A percentile compares a stretch with the other conserved stretches of the same genome.
These are phyloP conservation scores for Antheraea yamamai DNA, from an alignment of 2,888 invertebrate genomes.

Conservation along the genomic window DNA sequence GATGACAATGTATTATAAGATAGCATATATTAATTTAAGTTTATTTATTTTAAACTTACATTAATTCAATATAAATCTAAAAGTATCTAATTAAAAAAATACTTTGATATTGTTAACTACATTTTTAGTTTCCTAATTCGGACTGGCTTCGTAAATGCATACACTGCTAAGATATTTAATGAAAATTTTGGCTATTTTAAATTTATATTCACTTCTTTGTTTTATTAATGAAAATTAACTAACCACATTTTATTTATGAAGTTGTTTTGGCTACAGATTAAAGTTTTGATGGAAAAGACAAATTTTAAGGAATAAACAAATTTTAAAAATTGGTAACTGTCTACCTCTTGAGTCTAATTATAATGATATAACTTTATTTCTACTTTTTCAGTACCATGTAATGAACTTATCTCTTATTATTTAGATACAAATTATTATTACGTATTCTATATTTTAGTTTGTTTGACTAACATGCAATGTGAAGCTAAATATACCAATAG, in stretches of 20 bases:
- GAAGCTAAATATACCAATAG: not conserved
- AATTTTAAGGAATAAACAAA: not conserved
- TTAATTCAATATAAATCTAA: not conserved
- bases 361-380: not conserved
- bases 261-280: not conserved
- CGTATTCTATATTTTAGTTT: not conserved
- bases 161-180: not conserved
- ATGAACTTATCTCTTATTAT: not conserved
- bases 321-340: not conserved
- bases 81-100: not conserved
- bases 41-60: not conserved
- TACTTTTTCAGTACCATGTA: not conserved
- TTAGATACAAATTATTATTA: constrained; percentile 2
- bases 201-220: not conserved
- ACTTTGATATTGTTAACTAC: not conserved
- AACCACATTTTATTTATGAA: not conserved
- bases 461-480: not conserved
- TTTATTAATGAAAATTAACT: not conserved
- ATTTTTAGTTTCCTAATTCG: not conserved
- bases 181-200: not conserved
- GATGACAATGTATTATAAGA: not conserved
- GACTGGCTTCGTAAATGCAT: not conserved
- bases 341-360: not conserved
- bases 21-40: not conserved
- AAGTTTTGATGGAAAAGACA: not conserved